phyloP scores from a whole-genome alignment of 2,797 vertebrate genomes.

The Mus minutoides region DNA sequence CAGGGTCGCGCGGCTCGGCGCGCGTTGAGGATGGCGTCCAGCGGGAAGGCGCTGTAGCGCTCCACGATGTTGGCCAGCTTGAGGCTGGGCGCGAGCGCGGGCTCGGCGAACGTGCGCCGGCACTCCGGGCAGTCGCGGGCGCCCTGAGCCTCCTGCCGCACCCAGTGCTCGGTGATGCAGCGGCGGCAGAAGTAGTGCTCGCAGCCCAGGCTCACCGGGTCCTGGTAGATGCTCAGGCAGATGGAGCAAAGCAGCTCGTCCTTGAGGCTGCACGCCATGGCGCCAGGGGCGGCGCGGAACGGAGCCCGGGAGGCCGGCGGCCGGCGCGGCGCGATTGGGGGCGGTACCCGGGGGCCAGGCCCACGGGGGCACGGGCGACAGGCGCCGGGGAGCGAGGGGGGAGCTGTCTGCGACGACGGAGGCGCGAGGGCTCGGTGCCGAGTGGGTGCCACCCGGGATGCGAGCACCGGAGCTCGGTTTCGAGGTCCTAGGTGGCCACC shows the following conservation, averaged over 20 bases:
- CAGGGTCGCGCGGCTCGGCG: slow-evolving; percentile 95
- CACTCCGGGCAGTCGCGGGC: slow-evolving; percentile 97
- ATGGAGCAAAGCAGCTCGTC: slow-evolving; percentile 99
- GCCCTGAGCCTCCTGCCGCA: slow-evolving; percentile 94
- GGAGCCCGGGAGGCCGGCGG: slow-evolving; percentile 18
- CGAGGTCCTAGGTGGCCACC: slow-evolving; percentile 17
- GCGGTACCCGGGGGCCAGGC: slow-evolving; percentile 42
- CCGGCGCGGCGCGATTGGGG: slow-evolving; percentile 20
- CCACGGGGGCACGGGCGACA: background rate
- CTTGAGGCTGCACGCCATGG: slow-evolving; percentile 97
- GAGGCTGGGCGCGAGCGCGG: slow-evolving; percentile 95
- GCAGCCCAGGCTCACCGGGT: slow-evolving; percentile 97
- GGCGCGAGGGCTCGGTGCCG: background rate
- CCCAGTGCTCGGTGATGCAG: slow-evolving; percentile 99
- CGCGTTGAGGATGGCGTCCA: slow-evolving; percentile 96
- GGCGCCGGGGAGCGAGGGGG: background rate
- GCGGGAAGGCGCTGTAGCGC: slow-evolving; percentile 96
- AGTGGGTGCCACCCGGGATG: background rate
- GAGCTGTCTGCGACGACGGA: background rate
- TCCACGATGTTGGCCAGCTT: slow-evolving; percentile 99
- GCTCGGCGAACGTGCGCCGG: slow-evolving; percentile 94
- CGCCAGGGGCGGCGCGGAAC: slow-evolving; percentile 52
- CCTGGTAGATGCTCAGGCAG: slow-evolving; percentile 99
- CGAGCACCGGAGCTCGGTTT: slow-evolving; percentile 18
- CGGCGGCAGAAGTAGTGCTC: slow-evolving; percentile 99